A percentile compares a stretch with the other conserved stretches of the same genome.
phyloP scores from a whole-genome alignment of 2,888 invertebrate genomes.

The Cephalotes varians region DNA sequence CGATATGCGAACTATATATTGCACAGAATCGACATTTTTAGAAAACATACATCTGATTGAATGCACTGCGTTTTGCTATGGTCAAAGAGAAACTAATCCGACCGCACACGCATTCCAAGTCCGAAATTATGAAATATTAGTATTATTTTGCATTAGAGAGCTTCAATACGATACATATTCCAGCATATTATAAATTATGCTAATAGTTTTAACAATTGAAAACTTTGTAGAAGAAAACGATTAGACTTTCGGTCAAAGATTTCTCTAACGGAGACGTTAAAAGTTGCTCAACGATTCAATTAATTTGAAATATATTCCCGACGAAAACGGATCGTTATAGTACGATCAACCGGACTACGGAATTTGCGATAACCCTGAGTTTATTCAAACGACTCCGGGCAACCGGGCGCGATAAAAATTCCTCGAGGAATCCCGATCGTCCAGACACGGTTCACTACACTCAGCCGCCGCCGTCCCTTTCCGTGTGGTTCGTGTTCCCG shows the following conservation, averaged over 20 bases:
- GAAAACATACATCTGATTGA: constrained; percentile 19
- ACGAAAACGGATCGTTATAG: constrained; percentile 19
- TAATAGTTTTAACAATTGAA: not conserved
- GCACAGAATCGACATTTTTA: constrained; percentile 2
- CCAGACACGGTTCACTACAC: constrained; percentile 28
- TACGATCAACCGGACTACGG: not conserved
- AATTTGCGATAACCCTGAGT: constrained; percentile 47
- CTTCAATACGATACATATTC: too few species aligned
- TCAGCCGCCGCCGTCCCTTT: constrained; percentile 7
- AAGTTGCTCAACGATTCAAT: constrained; percentile 8
- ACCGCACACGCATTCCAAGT: not conserved
- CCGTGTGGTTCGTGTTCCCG: constrained; percentile 9
- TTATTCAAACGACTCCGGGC: constrained; percentile 41
- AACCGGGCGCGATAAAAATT: constrained; percentile 43
- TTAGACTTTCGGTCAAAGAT: not conserved
- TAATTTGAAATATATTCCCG: constrained; percentile 8
- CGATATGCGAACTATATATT: not conserved
- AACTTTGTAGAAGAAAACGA: not conserved
- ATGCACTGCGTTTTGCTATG: constrained; percentile 15
- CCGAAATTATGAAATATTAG: not conserved
- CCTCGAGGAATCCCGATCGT: constrained; percentile 42
- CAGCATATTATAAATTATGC: not conserved
- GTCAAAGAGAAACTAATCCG: constrained; percentile 37
- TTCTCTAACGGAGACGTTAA: not conserved
- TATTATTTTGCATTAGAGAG: not conserved